Evolutionary conservation across 2,113 vertebrate genomes (phyloP), one percentile per base, ranked within the genome.

Genomic region (Toxotes chatareus): DNA sequence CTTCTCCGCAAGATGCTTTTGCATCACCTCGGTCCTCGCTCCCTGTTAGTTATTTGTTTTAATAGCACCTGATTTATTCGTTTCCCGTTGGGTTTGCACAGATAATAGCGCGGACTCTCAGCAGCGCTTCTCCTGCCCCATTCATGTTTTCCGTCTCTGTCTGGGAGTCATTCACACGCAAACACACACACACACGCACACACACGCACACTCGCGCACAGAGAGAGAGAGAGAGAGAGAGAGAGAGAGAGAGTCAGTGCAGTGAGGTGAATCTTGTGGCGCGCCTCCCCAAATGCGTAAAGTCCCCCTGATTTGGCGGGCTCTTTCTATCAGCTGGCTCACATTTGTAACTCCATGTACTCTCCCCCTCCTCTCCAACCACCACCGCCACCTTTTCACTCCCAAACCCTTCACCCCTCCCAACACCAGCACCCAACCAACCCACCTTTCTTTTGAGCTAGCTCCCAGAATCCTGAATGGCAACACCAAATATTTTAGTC

Each of bases 401-500:
- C 72, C 63, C n/a, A 53, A 61, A 70, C 81, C 75, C 42, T 55
- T 82, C 80, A 61, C 59, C 69, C 83, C 67, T 69, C 61, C 73
- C 73, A 10, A 9, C 68, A 56, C 62, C 66, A 46, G n/a, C 62
- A 44, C 21, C 70, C 62, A 40, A 12, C 74, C 73, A 60, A 23
- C 62, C 49, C 84, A 65, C 38, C 4, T 75, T 66, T 71, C 59
- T 11, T 69, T 31, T 55, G 44, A 80, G 75, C 86, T 42, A 84
- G 90, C 91, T 92, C 89, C 93, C 93, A 93, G 51, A 84, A 84
- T 88, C 87, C 36, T 74, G 79, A 94, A 94, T 94, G 93, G 93
- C 89, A 90, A 90, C 86, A 89, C 87, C 81, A 95, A 95, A 86
- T 90, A 91, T 79, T 90, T 94, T 88, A 92, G 67, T 89, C 92